Conservation (phyloP, 2,797 vertebrate genomes). For the Hydrocynus forskahlii region DNA sequence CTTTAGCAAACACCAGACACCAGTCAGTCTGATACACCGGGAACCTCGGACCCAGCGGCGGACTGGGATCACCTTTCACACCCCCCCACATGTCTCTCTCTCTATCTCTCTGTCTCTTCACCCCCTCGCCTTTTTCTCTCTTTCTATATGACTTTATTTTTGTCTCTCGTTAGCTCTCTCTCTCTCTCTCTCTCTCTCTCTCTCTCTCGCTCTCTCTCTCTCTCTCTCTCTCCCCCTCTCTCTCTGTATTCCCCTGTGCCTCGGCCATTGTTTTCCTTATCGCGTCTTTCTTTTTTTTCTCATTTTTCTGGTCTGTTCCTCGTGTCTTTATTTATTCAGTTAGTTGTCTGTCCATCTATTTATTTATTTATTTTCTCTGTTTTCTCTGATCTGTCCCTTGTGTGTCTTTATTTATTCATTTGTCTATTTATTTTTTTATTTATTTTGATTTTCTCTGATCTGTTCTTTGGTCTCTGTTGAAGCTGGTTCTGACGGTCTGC, state of each 20-base stretch:
- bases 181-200: not conserved
- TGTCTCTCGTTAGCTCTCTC: not conserved
- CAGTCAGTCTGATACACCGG: too few relatives aligned
- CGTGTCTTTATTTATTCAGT: too few relatives aligned
- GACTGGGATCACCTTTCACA: slow-evolving; percentile 39
- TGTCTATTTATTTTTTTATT: too few relatives aligned
- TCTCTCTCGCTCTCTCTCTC: not conserved
- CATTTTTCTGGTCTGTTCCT: too few relatives aligned
- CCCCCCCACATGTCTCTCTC: not conserved
- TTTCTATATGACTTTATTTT: too few relatives aligned
- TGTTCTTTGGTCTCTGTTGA: not conserved
- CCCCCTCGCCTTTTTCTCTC: not conserved
- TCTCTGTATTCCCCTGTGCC: not conserved
- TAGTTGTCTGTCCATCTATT: too few relatives aligned
- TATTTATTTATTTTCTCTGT: too few relatives aligned
- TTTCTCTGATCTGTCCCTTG: too few relatives aligned
- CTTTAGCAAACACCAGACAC: slow-evolving; percentile 62
- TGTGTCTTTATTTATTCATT: too few relatives aligned
- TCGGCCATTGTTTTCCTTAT: not conserved
- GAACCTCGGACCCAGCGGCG: not conserved
- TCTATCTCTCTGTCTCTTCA: not conserved
- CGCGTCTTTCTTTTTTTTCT: not conserved
- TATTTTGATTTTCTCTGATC: not conserved
- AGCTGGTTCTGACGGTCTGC: not conserved
- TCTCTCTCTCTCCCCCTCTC: not conserved